Evolutionary conservation across 2,888 invertebrate species (phyloP).

Genomic region (Eristalis tenax): DNA sequence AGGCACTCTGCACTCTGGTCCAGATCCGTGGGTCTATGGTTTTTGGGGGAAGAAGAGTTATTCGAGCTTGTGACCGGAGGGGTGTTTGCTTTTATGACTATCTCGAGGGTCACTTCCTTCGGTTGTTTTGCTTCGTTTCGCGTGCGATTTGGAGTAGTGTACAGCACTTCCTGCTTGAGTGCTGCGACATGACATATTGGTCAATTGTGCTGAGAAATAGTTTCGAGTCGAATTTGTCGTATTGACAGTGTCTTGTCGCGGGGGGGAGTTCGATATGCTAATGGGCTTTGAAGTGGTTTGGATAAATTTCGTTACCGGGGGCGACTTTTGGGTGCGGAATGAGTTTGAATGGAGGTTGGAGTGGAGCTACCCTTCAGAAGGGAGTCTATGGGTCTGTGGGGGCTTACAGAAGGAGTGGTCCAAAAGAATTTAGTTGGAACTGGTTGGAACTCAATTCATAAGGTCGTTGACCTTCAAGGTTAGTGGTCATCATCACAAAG

Average conservation of each 20-base stretch:
- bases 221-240: slow-evolving; percentile 58
- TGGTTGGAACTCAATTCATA: too few species aligned
- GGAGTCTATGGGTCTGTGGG: too few species aligned
- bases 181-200: slow-evolving; percentile 63
- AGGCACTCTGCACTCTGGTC: slow-evolving; percentile 22
- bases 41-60: slow-evolving; percentile 45
- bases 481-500: too few species aligned
- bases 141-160: slow-evolving; percentile 42
- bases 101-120: slow-evolving; percentile 70
- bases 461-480: too few species aligned
- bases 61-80: slow-evolving; percentile 39
- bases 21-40: slow-evolving; percentile 21
- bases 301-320: too few species aligned
- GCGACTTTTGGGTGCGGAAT: not conserved
- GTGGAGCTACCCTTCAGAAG: too few species aligned
- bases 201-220: slow-evolving; percentile 52
- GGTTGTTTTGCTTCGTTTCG: slow-evolving; percentile 36
- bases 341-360: too few species aligned
- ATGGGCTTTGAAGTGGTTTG: too few species aligned
- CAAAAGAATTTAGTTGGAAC: too few species aligned
- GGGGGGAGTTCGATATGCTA: too few species aligned
- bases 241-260: too few species aligned
- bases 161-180: slow-evolving; percentile 69
- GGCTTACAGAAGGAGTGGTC: too few species aligned
- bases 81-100: slow-evolving; percentile 56